Evolutionary conservation across 2,888 invertebrate genomes (phyloP), one percentile per base, ranked within the genome.

Genomic region (Dioctria linearis): DNA sequence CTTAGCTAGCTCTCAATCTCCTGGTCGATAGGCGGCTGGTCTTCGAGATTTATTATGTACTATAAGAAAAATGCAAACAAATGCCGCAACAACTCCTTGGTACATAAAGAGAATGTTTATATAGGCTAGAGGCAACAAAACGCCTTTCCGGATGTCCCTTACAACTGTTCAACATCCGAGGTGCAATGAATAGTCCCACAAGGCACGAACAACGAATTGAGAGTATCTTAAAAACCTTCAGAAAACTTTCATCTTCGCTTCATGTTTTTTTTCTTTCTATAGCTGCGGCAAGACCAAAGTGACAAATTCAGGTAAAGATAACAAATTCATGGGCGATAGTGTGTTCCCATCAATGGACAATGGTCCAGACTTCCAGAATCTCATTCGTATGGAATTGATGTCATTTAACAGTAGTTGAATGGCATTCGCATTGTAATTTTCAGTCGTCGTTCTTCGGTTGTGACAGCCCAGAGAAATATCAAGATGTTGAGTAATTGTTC

Each of bases 111-210:
- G 67, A 57, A 66, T 81, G 79, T 79, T 79, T 79, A 75, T 66
- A 73, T 73, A 66, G 65, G 79, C 66, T 73, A 6, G 37, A 43
- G 65, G 79, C 73, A 79, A 81, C 69, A 69, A 57, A 81, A 81
- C 81, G 81, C 81, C 81, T 75, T 81, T 79, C 81, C 81, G 81
- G 81, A 81, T 81, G 79, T 81, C 67, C 71, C 66, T 49, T 75
- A 78, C 73, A 81, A 79, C 73, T 63, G 73, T 63, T 81, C 69
- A 71, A 71, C 79, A 79, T 79, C 78, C 73, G 71, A 79, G 54
- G 37, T 46, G 67, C 78, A 59, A 51, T 13, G 73, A 65, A 63
- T 76, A 57, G 25, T 8, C 61, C 46, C 37, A 59, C 59, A 63
- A 76, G 76, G 39, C 13, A 37, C 63, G n/a, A n/a, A 46, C 25